A percentile compares a stretch with the other conserved stretches of the same genome.
Conservation (phyloP, 2,113 vertebrate genomes). For the Leptosomus discolor region DNA sequence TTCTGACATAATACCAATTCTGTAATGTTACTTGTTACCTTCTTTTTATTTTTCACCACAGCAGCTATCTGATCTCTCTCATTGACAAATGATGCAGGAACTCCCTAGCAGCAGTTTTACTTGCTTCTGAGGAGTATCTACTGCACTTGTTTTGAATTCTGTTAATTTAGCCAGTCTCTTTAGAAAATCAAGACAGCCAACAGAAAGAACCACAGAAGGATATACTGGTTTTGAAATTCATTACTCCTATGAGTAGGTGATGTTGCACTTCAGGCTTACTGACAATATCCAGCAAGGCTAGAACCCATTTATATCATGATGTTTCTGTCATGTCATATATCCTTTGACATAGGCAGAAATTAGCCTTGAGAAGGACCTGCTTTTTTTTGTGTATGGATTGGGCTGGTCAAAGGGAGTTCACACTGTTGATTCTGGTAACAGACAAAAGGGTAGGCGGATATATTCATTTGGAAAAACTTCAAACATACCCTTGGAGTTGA, state of each 20-base stretch:
- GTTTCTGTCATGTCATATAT: background rate
- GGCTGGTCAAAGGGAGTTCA: background rate
- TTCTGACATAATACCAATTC: background rate
- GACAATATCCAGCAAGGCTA: background rate
- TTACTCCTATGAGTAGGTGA: background rate
- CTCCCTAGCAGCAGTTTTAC: background rate
- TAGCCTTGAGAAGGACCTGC: background rate
- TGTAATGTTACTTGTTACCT: background rate
- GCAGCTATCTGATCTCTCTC: background rate
- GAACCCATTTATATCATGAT: background rate
- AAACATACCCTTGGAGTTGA: background rate
- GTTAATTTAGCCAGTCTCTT: background rate
- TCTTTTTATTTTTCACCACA: background rate
- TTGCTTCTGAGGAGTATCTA: background rate
- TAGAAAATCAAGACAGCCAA: background rate
- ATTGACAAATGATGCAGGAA: background rate
- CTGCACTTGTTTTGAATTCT: background rate
- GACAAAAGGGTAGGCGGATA: background rate
- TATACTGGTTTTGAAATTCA: background rate
- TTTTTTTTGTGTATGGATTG: background rate
- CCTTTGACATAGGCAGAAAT: background rate
- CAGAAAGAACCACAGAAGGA: background rate
- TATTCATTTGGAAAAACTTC: background rate
- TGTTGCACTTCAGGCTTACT: background rate
- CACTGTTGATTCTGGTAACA: background rate